Percentiles rank a stretch among this genome's conserved stretches.
phyloP scores from a whole-genome alignment of 2,888 invertebrate species.

The Helobdella robusta region DNA sequence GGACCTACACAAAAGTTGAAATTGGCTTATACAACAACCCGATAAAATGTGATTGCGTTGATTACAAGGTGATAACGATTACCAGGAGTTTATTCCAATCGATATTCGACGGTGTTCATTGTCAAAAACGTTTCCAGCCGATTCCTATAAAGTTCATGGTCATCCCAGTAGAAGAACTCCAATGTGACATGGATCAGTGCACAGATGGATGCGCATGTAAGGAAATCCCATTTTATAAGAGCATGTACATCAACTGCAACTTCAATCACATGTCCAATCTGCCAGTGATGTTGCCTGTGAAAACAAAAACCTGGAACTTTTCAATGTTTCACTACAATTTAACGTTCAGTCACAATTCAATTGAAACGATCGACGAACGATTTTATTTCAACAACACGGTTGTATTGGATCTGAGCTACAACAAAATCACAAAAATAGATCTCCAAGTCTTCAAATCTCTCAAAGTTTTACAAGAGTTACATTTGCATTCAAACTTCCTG shows the following conservation, averaged over 20 bases:
- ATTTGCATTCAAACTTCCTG: conserved; percentile 16
- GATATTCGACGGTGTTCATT: conserved; percentile 1
- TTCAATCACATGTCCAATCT: too few relatives aligned
- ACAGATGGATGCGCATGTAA: not conserved
- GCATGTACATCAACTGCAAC: too few relatives aligned
- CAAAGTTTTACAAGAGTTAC: not conserved
- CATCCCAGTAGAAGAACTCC: not conserved
- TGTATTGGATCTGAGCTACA: conserved; percentile 6
- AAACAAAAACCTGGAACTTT: too few relatives aligned
- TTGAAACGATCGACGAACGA: not conserved
- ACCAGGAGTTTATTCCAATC: not conserved
- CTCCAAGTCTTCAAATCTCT: conserved; percentile 8
- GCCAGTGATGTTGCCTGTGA: too few relatives aligned
- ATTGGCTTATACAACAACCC: not conserved
- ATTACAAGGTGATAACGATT: not conserved
- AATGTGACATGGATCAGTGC: conserved; percentile 15
- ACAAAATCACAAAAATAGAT: not conserved
- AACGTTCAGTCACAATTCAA: not conserved
- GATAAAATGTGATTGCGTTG: conserved; percentile 8
- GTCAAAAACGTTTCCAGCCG: not conserved
- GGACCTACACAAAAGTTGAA: not conserved
- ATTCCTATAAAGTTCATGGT: not conserved
- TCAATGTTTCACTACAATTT: too few relatives aligned
- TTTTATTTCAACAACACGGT: conserved; percentile 18
- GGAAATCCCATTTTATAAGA: too few relatives aligned